phyloP scores from a whole-genome alignment of 2,888 invertebrate genomes.

The Drosophila kambysellisi region DNA sequence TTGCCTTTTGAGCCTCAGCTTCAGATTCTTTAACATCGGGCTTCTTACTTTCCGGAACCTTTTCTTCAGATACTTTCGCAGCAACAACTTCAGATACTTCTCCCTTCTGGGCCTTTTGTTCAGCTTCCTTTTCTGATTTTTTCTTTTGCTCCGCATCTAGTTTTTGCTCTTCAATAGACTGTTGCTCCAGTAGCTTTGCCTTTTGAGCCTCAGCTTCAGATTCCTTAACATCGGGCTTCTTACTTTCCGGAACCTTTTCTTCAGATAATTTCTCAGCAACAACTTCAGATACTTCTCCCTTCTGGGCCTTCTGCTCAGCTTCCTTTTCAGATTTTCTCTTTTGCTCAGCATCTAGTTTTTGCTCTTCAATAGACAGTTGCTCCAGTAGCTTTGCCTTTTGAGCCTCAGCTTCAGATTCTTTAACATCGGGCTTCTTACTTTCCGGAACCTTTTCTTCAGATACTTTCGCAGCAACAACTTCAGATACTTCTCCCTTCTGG shows the following conservation, averaged over 20 bases:
- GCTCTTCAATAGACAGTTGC: background rate
- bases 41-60: background rate
- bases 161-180: background rate
- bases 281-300: background rate
- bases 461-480: background rate
- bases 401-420: background rate
- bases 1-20: background rate
- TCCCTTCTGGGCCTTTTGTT: slow-evolving; percentile 1
- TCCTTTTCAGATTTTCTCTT: accelerated
- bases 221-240: too few relatives aligned
- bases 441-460: background rate
- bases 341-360: background rate
- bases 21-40: background rate
- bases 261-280: background rate
- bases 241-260: too few relatives aligned
- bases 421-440: background rate
- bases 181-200: background rate
- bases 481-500: background rate
- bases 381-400: background rate
- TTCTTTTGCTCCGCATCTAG: background rate
- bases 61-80: slow-evolving; percentile 5
- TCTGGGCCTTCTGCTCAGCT: accelerated
- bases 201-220: background rate
- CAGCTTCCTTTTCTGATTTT: background rate
- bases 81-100: slow-evolving; percentile 10